Percentiles rank a stretch among this genome's conserved stretches.
phyloP scores from a whole-genome alignment of 2,113 vertebrate species.

The Macrotis lagotis region DNA sequence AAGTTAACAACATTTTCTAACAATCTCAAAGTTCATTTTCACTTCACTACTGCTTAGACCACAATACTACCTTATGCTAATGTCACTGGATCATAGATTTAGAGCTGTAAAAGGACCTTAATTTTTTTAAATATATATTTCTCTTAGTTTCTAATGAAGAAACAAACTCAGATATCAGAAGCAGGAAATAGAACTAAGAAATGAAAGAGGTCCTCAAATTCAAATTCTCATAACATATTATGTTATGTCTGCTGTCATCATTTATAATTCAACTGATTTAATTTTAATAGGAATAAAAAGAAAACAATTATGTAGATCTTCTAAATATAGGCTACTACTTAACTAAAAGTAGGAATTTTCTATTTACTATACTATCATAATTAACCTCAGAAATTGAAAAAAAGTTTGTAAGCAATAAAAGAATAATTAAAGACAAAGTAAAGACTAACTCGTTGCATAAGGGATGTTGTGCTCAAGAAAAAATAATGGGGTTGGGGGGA shows the following conservation, averaged over 20 bases:
- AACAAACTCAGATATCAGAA: not conserved
- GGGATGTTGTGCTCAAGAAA: not conserved
- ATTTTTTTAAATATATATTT: not conserved
- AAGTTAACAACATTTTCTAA: conserved; percentile 17
- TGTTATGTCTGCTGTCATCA: not conserved
- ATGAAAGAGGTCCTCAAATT: too few relatives aligned
- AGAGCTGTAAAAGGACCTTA: not conserved
- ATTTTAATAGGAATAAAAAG: not conserved
- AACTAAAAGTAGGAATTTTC: not conserved
- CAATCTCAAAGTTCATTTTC: not conserved
- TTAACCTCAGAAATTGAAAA: not conserved
- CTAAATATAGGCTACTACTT: not conserved
- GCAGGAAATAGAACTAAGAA: not conserved
- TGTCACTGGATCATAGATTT: not conserved
- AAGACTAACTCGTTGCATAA: not conserved
- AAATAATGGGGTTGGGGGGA: not conserved
- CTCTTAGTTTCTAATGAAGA: not conserved
- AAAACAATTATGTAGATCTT: not conserved
- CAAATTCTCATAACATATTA: not conserved
- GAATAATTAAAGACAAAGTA: not conserved
- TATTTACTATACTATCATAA: not conserved
- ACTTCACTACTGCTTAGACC: not conserved
- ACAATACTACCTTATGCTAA: not conserved
- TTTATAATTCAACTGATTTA: not conserved
- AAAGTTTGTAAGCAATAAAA: not conserved